These are phyloP conservation scores for Musca vetustissima DNA, from an alignment of 1,140 invertebrate species.

Conservation along the genomic window DNA sequence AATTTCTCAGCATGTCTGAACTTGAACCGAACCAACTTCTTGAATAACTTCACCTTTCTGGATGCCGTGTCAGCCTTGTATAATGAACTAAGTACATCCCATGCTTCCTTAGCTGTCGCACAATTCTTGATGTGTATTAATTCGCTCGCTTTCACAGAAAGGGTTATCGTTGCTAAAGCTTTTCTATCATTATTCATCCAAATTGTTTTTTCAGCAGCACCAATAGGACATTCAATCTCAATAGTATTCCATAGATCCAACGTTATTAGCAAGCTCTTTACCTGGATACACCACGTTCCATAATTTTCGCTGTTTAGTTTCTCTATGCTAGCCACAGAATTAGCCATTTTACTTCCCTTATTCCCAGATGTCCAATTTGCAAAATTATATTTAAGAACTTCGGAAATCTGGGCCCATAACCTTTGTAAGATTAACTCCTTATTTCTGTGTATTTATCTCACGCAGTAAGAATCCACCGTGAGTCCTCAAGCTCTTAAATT, in stretches of 20 bases:
- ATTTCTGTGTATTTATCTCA: too few species aligned
- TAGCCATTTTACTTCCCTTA: neutral
- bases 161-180: conserved; percentile 17
- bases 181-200: conserved; percentile 9
- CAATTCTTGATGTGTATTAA: conserved; percentile 23
- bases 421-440: neutral
- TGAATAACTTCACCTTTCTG: conserved; percentile 24
- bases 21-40: conserved; percentile 21
- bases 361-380: neutral
- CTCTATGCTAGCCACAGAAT: conserved; percentile 10
- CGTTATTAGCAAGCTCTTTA: conserved; percentile 21
- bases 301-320: conserved; percentile 18
- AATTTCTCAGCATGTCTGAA: conserved; percentile 14
- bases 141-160: conserved; percentile 15
- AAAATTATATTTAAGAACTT: neutral
- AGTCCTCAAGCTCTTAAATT: too few species aligned
- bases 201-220: neutral
- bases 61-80: too few species aligned
- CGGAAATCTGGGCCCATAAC: conserved; percentile 14
- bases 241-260: conserved; percentile 19
- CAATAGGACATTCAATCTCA: neutral
- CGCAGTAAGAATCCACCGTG: too few species aligned
- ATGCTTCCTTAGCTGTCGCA: too few species aligned
- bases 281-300: conserved; percentile 15
- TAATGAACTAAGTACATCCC: too few species aligned